Conservation (phyloP, 2,888 invertebrate species). For the Pollenia griseotomentosa region DNA sequence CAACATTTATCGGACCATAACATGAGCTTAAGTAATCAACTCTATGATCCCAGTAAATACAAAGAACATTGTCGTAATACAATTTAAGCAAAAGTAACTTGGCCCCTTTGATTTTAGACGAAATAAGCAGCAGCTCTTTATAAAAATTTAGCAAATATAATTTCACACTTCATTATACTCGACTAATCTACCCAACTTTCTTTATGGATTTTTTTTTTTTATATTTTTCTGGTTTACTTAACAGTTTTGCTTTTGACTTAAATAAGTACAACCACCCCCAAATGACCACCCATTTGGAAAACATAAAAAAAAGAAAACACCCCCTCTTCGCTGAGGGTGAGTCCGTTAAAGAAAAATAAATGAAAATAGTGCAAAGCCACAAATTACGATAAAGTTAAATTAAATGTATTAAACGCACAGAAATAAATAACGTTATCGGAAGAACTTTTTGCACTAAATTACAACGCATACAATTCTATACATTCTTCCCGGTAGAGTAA, state of each 20-base stretch:
- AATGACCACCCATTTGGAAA: slow-evolving; percentile 15
- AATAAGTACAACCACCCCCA: slow-evolving; percentile 43
- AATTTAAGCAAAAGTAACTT: slow-evolving; percentile 50
- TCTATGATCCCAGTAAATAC: slow-evolving; percentile 67
- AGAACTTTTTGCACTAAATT: slow-evolving; percentile 69
- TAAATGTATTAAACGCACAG: slow-evolving; percentile 66
- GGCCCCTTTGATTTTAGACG: slow-evolving; percentile 35
- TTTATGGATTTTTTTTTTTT: slow-evolving; percentile 10
- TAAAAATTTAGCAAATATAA: slow-evolving; percentile 70
- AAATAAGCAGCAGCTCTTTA: slow-evolving; percentile 51
- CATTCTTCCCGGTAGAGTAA: neutral
- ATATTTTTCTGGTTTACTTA: neutral
- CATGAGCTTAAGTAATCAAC: slow-evolving; percentile 69
- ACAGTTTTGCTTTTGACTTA: slow-evolving; percentile 7
- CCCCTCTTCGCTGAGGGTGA: slow-evolving; percentile 23
- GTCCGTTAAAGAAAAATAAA: slow-evolving; percentile 52
- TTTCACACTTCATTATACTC: slow-evolving; percentile 74
- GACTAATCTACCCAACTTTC: slow-evolving; percentile 66
- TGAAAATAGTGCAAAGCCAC: slow-evolving; percentile 70
- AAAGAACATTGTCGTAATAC: slow-evolving; percentile 42
- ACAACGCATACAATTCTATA: slow-evolving; percentile 49
- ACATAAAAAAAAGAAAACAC: slow-evolving; percentile 19
- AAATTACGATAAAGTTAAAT: slow-evolving; percentile 73
- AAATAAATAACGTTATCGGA: slow-evolving; percentile 72
- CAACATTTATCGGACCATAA: slow-evolving; percentile 70